Percentiles rank a stretch among this genome's conserved stretches.
Conservation (phyloP, 2,797 vertebrate species). For the Pseudochirops corinnae region DNA sequence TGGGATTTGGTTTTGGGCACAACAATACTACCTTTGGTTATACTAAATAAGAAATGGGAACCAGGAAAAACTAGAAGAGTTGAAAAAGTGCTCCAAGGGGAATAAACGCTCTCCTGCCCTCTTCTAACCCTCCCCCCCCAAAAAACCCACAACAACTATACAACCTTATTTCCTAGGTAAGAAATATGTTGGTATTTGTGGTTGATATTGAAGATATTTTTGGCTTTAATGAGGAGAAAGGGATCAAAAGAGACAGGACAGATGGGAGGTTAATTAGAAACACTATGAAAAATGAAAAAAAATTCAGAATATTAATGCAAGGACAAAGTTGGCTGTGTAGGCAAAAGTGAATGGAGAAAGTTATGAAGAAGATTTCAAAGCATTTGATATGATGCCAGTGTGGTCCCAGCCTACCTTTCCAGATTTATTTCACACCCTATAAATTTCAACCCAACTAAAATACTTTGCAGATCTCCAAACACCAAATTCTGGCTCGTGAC, state of each 20-base stretch:
- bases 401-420: background rate
- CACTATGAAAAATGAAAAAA: conserved; percentile 28
- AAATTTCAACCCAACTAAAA: background rate
- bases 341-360: conserved; percentile 5
- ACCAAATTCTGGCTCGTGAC: background rate
- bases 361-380: conserved; percentile 1
- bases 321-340: conserved; percentile 42
- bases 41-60: conserved; percentile 18
- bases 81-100: conserved; percentile 44
- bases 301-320: conserved; percentile 30
- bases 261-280: conserved; percentile 49
- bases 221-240: conserved; percentile 16
- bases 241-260: conserved; percentile 14
- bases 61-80: conserved; percentile 20
- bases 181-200: conserved; percentile 24
- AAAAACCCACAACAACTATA: background rate
- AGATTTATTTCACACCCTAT: background rate
- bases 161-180: background rate
- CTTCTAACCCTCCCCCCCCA: background rate
- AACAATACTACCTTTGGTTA: conserved; percentile 21
- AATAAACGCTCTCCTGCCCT: background rate
- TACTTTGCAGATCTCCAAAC: background rate
- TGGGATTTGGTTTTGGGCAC: too few relatives aligned
- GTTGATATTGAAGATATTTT: conserved; percentile 43
- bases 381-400: background rate